Evolutionary conservation across 2,797 vertebrate species (phyloP), one percentile per base, ranked within the genome.

Genomic region (Acanthiza pusilla): DNA sequence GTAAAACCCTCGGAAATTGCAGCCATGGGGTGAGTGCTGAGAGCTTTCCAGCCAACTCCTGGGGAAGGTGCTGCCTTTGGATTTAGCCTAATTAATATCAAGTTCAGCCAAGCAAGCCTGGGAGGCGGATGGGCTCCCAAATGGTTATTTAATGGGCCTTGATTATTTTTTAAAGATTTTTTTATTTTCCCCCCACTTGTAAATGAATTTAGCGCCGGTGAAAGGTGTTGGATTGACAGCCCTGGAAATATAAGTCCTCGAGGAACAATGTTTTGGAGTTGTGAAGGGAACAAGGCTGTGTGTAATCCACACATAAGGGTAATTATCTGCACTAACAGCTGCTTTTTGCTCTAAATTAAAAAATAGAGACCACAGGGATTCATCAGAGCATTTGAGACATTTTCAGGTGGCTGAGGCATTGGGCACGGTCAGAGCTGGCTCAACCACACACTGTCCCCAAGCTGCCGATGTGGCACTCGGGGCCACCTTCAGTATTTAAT

Each of bases 41-140:
- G 93, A 40, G 65, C 68, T 91, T 95, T 58, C 86, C 88, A 92
- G 88, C 25, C 4, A 5, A n/a, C 70, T 88, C 60, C 79, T 15
- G 79, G 72, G 94, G 77, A 93, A 92, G 87, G 90, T 75, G 80
- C 77, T 77, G 57, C 62, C 27, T 88, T 94, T 63, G 85, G 84
- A 77, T 95, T 94, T 75, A n/a, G 54, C 61, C 54, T 94, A 94
- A 95, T 94, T 94, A 94, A 83, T 78, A 68, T 68, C 76, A 84
- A 95, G 67, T 67, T 94, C 92, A 95, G 84, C 75, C 65, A 92
- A 89, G 95, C 76, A 63, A 93, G 42, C 58, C 45, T n/a, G 45
- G 79, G 73, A 89, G 91, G 75, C 0, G 71, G 81, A 91, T 40
- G 85, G 66, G 51, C 80, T 91, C 89, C 74, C 81, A 90, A 77